phyloP scores from a whole-genome alignment of 2,113 vertebrate species.

The Perca fluviatilis region DNA sequence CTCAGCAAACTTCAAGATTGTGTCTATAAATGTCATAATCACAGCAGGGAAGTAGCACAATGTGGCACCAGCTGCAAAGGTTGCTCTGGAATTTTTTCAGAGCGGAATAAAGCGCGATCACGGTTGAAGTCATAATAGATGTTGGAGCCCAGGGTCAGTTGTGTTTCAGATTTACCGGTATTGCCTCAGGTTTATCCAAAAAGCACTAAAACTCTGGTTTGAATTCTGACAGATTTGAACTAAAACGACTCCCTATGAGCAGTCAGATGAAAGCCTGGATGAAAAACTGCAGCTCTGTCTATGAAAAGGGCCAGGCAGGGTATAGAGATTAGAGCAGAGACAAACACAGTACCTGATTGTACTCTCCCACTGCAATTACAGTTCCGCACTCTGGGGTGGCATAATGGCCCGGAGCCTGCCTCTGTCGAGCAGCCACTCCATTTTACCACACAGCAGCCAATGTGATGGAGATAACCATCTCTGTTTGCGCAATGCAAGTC shows the following conservation, averaged over 20 bases:
- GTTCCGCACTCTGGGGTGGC: slow-evolving; percentile 47
- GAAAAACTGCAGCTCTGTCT: slow-evolving; percentile 28
- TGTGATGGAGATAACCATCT: slow-evolving; percentile 56
- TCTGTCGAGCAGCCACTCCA: slow-evolving; percentile 57
- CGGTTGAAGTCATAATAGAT: background rate
- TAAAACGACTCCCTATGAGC: slow-evolving; percentile 57
- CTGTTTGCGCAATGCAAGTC: slow-evolving; percentile 19
- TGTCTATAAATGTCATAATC: slow-evolving; percentile 38
- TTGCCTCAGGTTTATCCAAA: slow-evolving; percentile 37
- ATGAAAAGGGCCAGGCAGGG: slow-evolving; percentile 41
- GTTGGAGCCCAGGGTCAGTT: slow-evolving; percentile 11
- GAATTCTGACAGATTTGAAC: slow-evolving; percentile 58
- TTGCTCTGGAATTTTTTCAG: slow-evolving; percentile 37
- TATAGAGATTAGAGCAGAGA: slow-evolving; percentile 65
- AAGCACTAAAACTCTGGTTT: slow-evolving; percentile 46
- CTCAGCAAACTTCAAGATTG: slow-evolving; percentile 1
- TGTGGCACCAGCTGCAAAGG: slow-evolving; percentile 35
- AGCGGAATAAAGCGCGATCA: slow-evolving; percentile 10
- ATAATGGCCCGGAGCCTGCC: slow-evolving; percentile 59
- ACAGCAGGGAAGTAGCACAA: background rate
- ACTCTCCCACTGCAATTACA: slow-evolving; percentile 65
- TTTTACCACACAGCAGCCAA: slow-evolving; percentile 52
- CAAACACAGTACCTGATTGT: slow-evolving; percentile 66
- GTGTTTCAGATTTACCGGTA: slow-evolving; percentile 26
- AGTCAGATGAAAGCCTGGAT: slow-evolving; percentile 59